Conservation (phyloP, 2,888 invertebrate species). For the Zootermopsis nevadensis region DNA sequence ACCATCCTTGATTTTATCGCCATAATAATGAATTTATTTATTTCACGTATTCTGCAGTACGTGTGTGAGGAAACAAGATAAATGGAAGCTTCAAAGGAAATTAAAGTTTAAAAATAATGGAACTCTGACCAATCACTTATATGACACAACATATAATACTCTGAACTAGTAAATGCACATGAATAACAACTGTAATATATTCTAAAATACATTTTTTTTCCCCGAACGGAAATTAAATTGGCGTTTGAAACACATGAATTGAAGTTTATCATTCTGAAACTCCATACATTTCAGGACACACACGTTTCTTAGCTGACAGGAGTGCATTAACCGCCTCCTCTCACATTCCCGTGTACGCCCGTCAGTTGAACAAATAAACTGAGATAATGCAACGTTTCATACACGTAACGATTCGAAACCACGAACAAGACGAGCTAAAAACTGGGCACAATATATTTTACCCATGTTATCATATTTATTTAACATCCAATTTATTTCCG, state of each 20-base stretch:
- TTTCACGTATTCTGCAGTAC: not conserved
- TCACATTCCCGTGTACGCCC: not conserved
- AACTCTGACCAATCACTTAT: not conserved
- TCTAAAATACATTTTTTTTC: not conserved
- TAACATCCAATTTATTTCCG: no score
- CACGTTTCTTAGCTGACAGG: not conserved
- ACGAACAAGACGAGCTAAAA: no score
- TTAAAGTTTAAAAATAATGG: not conserved
- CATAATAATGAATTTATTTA: not conserved
- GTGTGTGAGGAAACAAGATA: not conserved
- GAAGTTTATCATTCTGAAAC: constrained; percentile 20
- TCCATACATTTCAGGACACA: not conserved
- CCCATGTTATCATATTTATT: no score
- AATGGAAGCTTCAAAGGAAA: not conserved
- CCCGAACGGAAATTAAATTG: constrained; percentile 36
- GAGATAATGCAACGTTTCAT: not conserved
- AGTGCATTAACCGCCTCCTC: not conserved
- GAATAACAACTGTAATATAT: not conserved
- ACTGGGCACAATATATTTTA: no score
- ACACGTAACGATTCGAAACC: no score
- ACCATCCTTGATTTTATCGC: not conserved
- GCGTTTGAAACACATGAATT: constrained; percentile 29
- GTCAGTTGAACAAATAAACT: not conserved
- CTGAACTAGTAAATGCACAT: not conserved
- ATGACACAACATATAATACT: not conserved